Evolutionary conservation across 2,797 vertebrate genomes (phyloP).

Genomic region (Manis pentadactyla): DNA sequence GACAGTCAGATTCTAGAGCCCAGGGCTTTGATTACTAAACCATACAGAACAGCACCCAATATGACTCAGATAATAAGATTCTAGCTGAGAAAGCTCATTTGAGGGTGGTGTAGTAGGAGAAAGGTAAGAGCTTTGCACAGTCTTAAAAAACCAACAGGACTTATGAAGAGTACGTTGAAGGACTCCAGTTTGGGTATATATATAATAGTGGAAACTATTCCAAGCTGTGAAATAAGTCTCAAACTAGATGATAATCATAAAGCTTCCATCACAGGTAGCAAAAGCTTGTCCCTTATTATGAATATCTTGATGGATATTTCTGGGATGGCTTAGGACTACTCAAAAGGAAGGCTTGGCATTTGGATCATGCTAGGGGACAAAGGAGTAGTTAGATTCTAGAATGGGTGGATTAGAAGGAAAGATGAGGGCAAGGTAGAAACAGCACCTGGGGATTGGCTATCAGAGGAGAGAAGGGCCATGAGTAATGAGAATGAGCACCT

Average conservation of each 20-base stretch:
- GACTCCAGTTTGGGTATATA: not conserved
- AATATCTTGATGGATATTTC: not conserved
- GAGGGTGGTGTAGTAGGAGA: not conserved
- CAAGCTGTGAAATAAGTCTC: not conserved
- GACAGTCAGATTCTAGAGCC: not conserved
- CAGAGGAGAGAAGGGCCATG: not conserved
- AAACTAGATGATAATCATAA: not conserved
- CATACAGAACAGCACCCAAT: not conserved
- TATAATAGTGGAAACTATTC: not conserved
- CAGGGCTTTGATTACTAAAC: not conserved
- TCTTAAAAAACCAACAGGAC: not conserved
- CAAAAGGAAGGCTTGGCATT: not conserved
- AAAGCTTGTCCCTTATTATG: too few relatives aligned
- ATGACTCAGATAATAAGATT: not conserved
- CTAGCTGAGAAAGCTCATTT: not conserved
- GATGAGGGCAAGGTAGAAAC: not conserved
- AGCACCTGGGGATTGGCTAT: not conserved
- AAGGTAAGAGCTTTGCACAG: not conserved
- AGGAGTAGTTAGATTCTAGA: not conserved
- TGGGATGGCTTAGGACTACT: not conserved
- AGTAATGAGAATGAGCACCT: not conserved
- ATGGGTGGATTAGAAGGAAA: not conserved
- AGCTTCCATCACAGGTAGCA: not conserved
- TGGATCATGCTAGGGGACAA: not conserved
- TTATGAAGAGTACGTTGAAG: not conserved